Base-by-base conservation (phyloP, 2,113 vertebrate species). In the Otocyon megalotis region DNA sequence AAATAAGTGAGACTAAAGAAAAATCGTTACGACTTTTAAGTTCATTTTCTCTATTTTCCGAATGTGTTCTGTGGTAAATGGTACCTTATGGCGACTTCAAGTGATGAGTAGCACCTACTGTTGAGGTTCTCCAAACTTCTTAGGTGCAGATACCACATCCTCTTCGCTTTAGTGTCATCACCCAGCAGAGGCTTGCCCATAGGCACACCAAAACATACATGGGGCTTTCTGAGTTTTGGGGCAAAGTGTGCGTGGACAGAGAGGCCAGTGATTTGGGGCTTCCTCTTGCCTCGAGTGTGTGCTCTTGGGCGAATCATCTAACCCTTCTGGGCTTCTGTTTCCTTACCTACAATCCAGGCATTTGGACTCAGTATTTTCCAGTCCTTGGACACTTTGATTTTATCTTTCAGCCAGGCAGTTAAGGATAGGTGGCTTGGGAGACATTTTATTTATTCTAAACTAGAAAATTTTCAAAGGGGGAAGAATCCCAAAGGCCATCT, bases 401-500 rank as follows among this genome's bases (percentile, higher is more conserved):
- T 84, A 90, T 84, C 77, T 71, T 92, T 92, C 84, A 94, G 85
- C 43, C 62, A 97, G 74, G 63, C 35, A 80, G 76, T 97, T 97
- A 79, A 94, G 79, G 19, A 93, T 67, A 76, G 77, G 83, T 58
- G 76, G 65, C 60, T 93, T 30, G 15, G 63, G 85, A 95, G 30
- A 94, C 48, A 48, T 96, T 96, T 96, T 95, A 93, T 93, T 94
- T 96, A 87, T 96, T 96, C 94, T 71, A 93, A 97, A 93, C 17
- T 54, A 92, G 77, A 92, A 91, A 67, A 81, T 87, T 94, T 96
- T 96, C 93, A 93, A 97, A 98, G 50, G 65, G 17, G 37, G 48
- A 97, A 96, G 74, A 96, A 89, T 85, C 62, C 89, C 86, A 93
- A 98, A 97, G 86, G 95, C 86, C 87, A 97, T 92, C 94, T 93